Percentiles rank a stretch among this genome's conserved stretches.
Conservation (phyloP, 1,140 invertebrate genomes). For the Anadara kagoshimensis region DNA sequence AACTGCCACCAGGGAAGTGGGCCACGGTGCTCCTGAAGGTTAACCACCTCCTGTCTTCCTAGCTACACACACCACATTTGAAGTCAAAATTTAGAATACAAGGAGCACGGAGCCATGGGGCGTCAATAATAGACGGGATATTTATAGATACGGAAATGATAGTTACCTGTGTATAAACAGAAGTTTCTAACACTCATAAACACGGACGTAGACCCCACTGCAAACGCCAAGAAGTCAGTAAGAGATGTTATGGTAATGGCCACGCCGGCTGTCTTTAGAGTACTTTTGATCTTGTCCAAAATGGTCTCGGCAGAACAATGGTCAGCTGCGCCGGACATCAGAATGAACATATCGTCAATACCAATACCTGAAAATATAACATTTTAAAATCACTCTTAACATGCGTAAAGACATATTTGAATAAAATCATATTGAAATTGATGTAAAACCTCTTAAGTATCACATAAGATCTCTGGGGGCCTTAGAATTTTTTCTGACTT, state of each 20-base stretch:
- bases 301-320: conserved; percentile 80
- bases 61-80: no score
- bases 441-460: no score
- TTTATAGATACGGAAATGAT: no score
- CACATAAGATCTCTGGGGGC: no score
- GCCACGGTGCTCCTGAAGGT: no score
- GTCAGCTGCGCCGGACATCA: conserved; percentile 83
- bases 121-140: no score
- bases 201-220: conserved; percentile 93
- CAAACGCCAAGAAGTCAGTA: conserved; percentile 95
- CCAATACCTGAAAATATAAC: conserved; percentile 84
- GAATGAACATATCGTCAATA: conserved; percentile 95
- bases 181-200: conserved; percentile 97
- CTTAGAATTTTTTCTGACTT: no score
- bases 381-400: neutral
- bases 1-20: no score
- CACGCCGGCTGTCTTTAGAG: conserved; percentile 92
- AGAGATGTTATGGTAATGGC: conserved; percentile 97
- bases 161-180: conserved; percentile 91
- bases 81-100: no score
- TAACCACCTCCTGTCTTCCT: no score
- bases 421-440: no score
- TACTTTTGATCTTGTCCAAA: conserved; percentile 87
- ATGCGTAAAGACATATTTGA: neutral
- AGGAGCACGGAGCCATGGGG: no score